Evolutionary conservation across 2,888 invertebrate species (phyloP).

Genomic region (Eustalomyia histrio): DNA sequence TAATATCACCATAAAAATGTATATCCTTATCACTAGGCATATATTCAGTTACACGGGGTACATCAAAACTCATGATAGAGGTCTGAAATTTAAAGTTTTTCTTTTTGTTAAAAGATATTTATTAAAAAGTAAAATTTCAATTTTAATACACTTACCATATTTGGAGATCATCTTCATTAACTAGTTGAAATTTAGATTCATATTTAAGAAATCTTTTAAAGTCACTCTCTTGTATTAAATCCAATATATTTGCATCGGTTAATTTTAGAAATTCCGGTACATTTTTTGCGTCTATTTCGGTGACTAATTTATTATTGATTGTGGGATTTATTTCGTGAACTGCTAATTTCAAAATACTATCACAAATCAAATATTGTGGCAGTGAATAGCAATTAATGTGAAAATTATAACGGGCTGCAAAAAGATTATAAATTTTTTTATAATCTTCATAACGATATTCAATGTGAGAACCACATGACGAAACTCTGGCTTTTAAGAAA

Average conservation of each 20-base stretch:
- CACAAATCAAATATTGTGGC: slow-evolving; percentile 78
- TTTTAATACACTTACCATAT: slow-evolving; percentile 26
- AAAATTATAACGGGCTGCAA: slow-evolving; percentile 79
- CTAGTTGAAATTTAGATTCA: slow-evolving; percentile 52
- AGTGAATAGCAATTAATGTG: slow-evolving; percentile 81
- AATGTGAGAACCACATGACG: slow-evolving; percentile 73
- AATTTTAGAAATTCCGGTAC: slow-evolving; percentile 66
- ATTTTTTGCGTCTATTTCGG: slow-evolving; percentile 40
- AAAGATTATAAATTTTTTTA: slow-evolving; percentile 80
- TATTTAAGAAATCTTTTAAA: slow-evolving; percentile 42
- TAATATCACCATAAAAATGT: slow-evolving; percentile 70
- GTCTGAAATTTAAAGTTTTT: slow-evolving; percentile 18
- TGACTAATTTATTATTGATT: slow-evolving; percentile 50
- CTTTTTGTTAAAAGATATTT: too few species aligned
- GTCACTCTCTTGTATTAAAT: slow-evolving; percentile 64
- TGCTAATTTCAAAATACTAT: slow-evolving; percentile 71
- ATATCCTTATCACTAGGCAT: slow-evolving; percentile 68
- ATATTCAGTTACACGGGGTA: slow-evolving; percentile 35
- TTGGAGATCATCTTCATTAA: slow-evolving; percentile 62
- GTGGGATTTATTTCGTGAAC: slow-evolving; percentile 51
- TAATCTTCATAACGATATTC: slow-evolving; percentile 80
- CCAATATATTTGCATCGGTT: slow-evolving; percentile 68
- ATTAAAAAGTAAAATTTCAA: neutral
- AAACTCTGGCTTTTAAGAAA: slow-evolving; percentile 71
- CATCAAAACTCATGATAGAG: neutral